Percentiles rank a stretch among this genome's conserved stretches.
These are phyloP conservation scores for Patagioenas fasciata DNA, from an alignment of 2,113 vertebrate genomes.

Conservation along the genomic window DNA sequence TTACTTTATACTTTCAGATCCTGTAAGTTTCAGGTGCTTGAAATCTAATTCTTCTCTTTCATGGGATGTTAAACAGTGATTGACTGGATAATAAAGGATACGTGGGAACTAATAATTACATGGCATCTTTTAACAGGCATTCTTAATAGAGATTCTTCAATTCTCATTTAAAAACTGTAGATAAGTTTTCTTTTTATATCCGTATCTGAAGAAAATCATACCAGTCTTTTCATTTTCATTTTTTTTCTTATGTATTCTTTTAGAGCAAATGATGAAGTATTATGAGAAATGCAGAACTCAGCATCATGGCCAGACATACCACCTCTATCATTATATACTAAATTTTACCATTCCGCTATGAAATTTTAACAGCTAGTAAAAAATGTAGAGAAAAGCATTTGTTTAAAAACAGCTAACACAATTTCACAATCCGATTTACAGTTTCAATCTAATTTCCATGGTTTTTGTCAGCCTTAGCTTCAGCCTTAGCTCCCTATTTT, in stretches of 20 bases:
- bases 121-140: neutral
- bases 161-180: neutral
- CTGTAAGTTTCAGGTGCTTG: neutral
- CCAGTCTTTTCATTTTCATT: too few relatives aligned
- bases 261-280: neutral
- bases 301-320: neutral
- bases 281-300: neutral
- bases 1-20: neutral
- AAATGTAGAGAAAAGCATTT: neutral
- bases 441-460: constrained; percentile 12
- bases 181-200: neutral
- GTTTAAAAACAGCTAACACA: neutral
- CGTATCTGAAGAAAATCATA: neutral
- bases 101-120: neutral
- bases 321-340: neutral
- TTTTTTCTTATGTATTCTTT: neutral
- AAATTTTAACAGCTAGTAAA: neutral
- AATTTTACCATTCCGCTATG: neutral
- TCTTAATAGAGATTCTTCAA: neutral
- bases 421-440: neutral
- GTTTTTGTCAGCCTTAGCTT: neutral
- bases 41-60: neutral
- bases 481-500: neutral
- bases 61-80: neutral
- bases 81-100: neutral